These are phyloP conservation scores for Columbina picui DNA, from an alignment of 2,113 vertebrate genomes.

Conservation along the genomic window DNA sequence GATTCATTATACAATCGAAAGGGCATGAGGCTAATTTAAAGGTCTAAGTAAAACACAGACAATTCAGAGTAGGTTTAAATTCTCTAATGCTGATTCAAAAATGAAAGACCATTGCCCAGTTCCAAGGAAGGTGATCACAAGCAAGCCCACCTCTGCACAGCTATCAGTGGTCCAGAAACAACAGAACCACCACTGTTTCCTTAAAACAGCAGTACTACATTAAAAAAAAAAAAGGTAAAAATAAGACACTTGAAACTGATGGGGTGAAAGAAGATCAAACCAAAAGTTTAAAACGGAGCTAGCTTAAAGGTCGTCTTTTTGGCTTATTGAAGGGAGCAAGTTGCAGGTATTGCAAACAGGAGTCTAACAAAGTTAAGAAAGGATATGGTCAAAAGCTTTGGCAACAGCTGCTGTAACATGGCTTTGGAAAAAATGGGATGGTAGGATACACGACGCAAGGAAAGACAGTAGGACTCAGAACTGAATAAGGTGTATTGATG, in stretches of 20 bases:
- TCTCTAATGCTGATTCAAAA: background rate
- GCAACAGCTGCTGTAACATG: background rate
- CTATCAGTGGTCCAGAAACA: background rate
- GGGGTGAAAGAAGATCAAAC: background rate
- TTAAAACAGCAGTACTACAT: background rate
- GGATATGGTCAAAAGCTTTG: background rate
- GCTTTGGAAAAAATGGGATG: background rate
- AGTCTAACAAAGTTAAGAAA: background rate
- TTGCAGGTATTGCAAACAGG: background rate
- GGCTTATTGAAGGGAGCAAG: background rate
- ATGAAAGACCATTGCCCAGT: background rate
- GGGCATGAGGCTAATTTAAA: background rate
- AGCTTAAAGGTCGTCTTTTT: background rate
- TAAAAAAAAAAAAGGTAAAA: background rate
- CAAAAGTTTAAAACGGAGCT: background rate
- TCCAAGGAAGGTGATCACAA: background rate
- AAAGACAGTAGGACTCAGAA: background rate
- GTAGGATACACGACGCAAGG: fast-evolving
- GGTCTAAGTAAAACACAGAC: background rate
- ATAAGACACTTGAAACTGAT: background rate
- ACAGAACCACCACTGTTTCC: background rate
- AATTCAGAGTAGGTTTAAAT: background rate
- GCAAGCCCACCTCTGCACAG: background rate
- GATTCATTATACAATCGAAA: background rate
- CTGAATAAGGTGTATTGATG: background rate